phyloP scores from a whole-genome alignment of 2,113 vertebrate species.

The Hyla sarda region DNA sequence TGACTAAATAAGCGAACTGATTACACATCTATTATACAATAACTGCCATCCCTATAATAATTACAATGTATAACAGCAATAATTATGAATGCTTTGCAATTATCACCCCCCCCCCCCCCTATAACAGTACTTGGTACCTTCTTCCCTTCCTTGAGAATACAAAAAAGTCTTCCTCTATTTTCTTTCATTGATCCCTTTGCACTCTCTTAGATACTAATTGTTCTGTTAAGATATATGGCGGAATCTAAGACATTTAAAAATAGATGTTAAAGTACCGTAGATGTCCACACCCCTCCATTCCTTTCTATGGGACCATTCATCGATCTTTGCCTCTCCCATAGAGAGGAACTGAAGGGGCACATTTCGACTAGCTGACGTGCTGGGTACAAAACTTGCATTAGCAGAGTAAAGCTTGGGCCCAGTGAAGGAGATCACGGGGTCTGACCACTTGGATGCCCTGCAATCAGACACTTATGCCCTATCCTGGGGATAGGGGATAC shows the following conservation, averaged over 20 bases:
- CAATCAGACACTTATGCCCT: too few species aligned
- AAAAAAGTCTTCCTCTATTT: background rate
- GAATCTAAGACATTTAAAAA: background rate
- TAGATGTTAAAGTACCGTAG: too few species aligned
- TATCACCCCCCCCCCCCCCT: conserved; percentile 31
- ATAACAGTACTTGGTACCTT: conserved; percentile 37
- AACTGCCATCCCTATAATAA: conserved; percentile 43
- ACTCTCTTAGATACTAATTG: background rate
- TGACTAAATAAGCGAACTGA: conserved; percentile 12
- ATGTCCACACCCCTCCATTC: too few species aligned
- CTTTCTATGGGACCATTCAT: too few species aligned
- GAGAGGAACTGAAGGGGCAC: too few species aligned
- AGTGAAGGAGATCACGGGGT: too few species aligned
- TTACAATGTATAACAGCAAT: conserved; percentile 41
- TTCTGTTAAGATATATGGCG: background rate
- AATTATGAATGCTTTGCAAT: conserved; percentile 34
- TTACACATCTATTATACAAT: conserved; percentile 32
- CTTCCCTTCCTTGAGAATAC: background rate
- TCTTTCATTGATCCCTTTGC: background rate
- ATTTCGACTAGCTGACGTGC: too few species aligned
- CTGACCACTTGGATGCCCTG: too few species aligned
- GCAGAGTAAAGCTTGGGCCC: too few species aligned
- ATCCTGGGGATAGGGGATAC: too few species aligned
- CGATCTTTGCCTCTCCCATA: too few species aligned
- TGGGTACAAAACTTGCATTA: too few species aligned